Percentiles rank a stretch among this genome's conserved stretches.
Evolutionary conservation across 2,888 invertebrate species (phyloP).

Genomic region (Megalurothrips usitatus): DNA sequence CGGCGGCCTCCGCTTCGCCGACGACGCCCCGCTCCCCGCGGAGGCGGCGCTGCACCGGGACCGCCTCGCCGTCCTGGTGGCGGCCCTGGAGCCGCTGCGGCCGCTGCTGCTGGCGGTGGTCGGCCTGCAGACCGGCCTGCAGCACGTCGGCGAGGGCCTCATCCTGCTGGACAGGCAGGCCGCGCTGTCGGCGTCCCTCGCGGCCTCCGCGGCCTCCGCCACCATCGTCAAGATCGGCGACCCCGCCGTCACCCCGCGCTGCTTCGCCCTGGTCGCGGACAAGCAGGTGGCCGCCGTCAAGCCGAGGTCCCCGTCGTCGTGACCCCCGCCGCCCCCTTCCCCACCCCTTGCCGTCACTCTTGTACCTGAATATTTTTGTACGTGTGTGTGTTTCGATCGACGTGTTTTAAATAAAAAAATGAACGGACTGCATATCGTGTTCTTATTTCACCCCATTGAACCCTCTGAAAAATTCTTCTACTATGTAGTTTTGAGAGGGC

Average conservation of each 20-base stretch:
- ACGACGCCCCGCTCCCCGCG: not conserved
- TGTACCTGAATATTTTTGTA: no score
- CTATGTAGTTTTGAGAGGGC: no score
- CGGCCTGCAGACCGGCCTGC: not conserved
- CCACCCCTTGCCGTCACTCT: no score
- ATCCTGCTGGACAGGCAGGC: not conserved
- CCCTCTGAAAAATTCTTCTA: no score
- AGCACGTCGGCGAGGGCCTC: constrained; percentile 1
- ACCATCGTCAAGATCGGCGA: not conserved
- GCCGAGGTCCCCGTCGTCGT: no score
- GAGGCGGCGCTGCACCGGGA: not conserved
- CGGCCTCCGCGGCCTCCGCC: not conserved
- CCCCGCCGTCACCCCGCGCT: not conserved
- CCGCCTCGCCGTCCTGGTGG: not conserved
- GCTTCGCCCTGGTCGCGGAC: not conserved
- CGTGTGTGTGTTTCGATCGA: no score
- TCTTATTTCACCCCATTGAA: no score
- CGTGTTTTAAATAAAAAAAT: no score
- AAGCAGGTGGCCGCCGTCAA: not conserved
- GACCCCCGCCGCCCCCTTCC: no score
- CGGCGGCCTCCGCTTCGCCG: no score
- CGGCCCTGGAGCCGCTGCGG: constrained; percentile 1
- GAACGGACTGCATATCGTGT: no score
- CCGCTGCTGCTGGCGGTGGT: not conserved
- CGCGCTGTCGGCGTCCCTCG: not conserved